A percentile compares a stretch with the other conserved stretches of the same genome.
These are phyloP conservation scores for Phacellophora camtschatica DNA, from an alignment of 30 jellyfish, hydroid and myxozoan genomes.

Conservation along the genomic window DNA sequence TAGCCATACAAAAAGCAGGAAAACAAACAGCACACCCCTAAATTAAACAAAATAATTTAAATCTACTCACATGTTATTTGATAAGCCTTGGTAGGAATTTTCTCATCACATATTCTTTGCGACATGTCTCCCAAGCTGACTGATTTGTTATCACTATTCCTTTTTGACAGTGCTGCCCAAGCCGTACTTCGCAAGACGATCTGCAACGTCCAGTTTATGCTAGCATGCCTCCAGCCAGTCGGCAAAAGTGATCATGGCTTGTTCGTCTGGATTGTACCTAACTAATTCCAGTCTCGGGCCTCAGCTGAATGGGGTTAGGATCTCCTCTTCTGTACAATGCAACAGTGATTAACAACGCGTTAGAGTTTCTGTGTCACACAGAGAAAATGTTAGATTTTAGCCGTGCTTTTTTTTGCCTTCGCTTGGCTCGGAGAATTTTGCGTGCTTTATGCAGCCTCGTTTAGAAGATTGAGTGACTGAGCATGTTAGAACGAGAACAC, in stretches of 20 bases:
- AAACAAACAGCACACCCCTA: too few species aligned
- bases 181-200: conserved; percentile 1
- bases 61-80: neutral
- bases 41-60: neutral
- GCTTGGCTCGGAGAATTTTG: neutral
- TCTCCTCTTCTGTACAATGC: neutral
- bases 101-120: neutral
- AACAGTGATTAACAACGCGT: neutral
- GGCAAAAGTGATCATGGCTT: neutral
- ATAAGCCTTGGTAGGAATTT: neutral
- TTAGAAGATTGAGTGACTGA: neutral
- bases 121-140: conserved; percentile 13
- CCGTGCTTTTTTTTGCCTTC: neutral
- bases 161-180: neutral
- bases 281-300: neutral
- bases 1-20: too few species aligned
- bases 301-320: neutral
- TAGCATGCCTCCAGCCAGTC: conserved; percentile 3
- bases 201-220: neutral
- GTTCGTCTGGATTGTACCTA: neutral
- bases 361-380: neutral
- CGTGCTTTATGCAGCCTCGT: conserved; percentile 3
- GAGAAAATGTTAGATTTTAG: neutral
- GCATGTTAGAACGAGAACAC: neutral
- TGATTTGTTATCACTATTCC: neutral